Evolutionary conservation across 2,888 invertebrate species (phyloP).

Genomic region (Polydrusus cervinus): DNA sequence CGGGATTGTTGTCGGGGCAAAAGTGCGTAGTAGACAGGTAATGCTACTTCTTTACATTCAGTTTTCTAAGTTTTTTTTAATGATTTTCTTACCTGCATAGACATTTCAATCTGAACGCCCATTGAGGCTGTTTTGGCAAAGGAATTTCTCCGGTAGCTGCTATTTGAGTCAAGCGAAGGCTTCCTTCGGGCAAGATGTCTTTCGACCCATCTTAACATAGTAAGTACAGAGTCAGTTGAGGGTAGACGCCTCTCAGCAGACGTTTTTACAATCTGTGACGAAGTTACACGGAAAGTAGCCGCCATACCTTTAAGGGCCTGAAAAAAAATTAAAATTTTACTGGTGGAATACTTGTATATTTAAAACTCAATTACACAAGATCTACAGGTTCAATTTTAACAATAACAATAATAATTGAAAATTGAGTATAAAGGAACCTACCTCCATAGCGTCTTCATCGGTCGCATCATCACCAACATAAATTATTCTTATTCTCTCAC

Average conservation of each 20-base stretch:
- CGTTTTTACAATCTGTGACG: slow-evolving; percentile 88
- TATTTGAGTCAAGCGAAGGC: slow-evolving; percentile 73
- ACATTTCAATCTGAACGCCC: slow-evolving; percentile 81
- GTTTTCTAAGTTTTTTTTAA: neutral
- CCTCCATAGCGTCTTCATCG: slow-evolving; percentile 93
- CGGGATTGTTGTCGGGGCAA: too few relatives aligned
- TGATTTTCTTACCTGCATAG: slow-evolving; percentile 52
- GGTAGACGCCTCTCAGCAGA: slow-evolving; percentile 91
- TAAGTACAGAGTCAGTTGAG: slow-evolving; percentile 91
- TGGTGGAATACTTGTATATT: neutral
- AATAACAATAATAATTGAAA: too few relatives aligned
- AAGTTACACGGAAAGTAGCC: slow-evolving; percentile 91
- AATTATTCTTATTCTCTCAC: slow-evolving; percentile 90
- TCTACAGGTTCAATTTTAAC: too few relatives aligned
- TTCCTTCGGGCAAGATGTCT: slow-evolving; percentile 87
- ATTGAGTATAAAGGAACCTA: slow-evolving; percentile 66
- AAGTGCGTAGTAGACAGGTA: too few relatives aligned
- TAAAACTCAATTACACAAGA: too few relatives aligned
- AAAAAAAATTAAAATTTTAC: slow-evolving; percentile 34
- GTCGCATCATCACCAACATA: slow-evolving; percentile 92
- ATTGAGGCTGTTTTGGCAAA: slow-evolving; percentile 75
- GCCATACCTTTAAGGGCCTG: slow-evolving; percentile 95
- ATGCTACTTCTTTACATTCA: neutral
- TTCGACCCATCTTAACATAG: slow-evolving; percentile 93
- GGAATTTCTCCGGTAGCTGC: slow-evolving; percentile 76